These are phyloP conservation scores for Tympanuchus pallidicinctus DNA, from an alignment of 2,113 vertebrate genomes.

Conservation along the genomic window DNA sequence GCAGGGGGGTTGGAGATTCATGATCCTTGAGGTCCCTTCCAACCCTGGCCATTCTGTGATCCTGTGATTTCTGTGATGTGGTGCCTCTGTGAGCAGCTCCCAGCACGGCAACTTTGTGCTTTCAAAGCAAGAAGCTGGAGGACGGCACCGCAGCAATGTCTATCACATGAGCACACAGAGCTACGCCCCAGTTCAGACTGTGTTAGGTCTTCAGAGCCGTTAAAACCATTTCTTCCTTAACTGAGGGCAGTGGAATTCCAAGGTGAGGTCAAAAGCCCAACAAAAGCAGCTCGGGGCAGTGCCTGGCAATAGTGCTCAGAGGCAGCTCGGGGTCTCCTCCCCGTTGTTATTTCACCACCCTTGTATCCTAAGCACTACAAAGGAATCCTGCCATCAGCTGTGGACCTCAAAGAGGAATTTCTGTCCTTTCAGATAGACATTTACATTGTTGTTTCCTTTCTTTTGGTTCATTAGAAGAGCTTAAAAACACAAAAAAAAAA, in stretches of 20 bases:
- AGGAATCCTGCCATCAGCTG: not conserved
- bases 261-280: not conserved
- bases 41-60: too few species aligned
- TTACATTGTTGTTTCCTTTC: not conserved
- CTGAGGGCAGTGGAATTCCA: not conserved
- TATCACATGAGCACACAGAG: too few species aligned
- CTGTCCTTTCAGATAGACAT: not conserved
- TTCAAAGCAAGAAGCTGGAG: not conserved
- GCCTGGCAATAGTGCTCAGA: not conserved
- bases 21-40: too few species aligned
- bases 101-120: not conserved
- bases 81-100: not conserved
- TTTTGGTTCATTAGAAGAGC: not conserved
- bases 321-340: not conserved
- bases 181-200: rapidly evolving
- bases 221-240: not conserved
- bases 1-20: too few species aligned
- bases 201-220: not conserved
- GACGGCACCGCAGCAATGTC: rapidly evolving
- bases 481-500: not conserved
- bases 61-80: too few species aligned
- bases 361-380: not conserved
- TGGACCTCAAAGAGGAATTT: not conserved
- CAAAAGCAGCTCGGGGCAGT: not conserved
- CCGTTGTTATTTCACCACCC: not conserved